These are phyloP conservation scores for Oncorhynchus kisutch DNA, from an alignment of 2,113 vertebrate species.

Conservation along the genomic window DNA sequence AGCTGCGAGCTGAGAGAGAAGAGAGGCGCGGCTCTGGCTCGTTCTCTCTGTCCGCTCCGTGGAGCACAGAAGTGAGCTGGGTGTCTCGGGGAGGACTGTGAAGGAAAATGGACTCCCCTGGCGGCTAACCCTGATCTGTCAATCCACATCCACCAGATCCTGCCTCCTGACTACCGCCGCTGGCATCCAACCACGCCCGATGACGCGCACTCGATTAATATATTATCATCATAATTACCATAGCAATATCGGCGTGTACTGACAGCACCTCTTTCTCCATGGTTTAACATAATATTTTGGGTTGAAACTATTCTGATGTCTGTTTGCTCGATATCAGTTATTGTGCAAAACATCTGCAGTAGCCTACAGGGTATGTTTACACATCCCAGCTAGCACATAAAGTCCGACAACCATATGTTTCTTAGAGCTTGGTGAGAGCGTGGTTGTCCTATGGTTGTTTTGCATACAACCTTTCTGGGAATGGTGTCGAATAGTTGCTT, in stretches of 20 bases:
- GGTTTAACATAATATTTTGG: too few species aligned
- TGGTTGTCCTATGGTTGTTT: too few species aligned
- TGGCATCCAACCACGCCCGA: conserved; percentile 67
- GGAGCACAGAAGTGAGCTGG: conserved; percentile 28
- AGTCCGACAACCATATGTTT: too few species aligned
- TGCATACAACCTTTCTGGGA: too few species aligned
- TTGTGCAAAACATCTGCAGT: background rate
- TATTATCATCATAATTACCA: conserved; percentile 27
- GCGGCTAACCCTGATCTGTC: conserved; percentile 82
- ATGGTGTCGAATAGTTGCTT: too few species aligned
- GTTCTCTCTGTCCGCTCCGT: conserved; percentile 10
- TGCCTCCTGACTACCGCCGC: conserved; percentile 51
- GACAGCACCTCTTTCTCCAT: background rate
- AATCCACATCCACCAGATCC: conserved; percentile 75
- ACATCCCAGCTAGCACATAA: too few species aligned
- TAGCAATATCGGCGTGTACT: conserved; percentile 16
- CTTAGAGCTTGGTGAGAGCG: too few species aligned
- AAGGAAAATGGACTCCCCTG: conserved; percentile 73
- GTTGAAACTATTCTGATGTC: too few species aligned
- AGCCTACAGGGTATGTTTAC: background rate
- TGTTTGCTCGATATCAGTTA: background rate
- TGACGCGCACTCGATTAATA: conserved; percentile 42
- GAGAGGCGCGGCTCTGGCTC: background rate
- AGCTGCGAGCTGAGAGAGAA: background rate
- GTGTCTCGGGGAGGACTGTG: conserved; percentile 25